These are phyloP conservation scores for Melanotaenia nigrans DNA, from an alignment of 2,797 vertebrate species.

Conservation along the genomic window DNA sequence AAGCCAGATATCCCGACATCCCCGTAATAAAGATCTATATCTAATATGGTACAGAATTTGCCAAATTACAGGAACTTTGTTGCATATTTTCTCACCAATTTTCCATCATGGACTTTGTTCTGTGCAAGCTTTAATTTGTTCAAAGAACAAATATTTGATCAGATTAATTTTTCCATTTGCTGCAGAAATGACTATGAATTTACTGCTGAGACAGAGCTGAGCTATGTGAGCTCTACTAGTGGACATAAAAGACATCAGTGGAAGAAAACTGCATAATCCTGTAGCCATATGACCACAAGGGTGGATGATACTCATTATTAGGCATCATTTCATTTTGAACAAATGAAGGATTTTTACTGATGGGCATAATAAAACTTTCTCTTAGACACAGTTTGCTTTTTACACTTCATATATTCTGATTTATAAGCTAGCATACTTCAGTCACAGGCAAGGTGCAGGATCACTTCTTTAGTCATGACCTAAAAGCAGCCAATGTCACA, in stretches of 20 bases:
- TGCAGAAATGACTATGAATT: no score
- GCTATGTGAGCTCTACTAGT: no score
- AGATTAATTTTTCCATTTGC: no score
- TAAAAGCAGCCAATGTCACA: not conserved
- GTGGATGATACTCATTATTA: not conserved
- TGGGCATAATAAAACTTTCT: no score
- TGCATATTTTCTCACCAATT: not conserved
- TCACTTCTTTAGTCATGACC: not conserved
- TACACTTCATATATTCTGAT: not conserved
- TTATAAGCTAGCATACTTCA: not conserved
- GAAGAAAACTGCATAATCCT: no score
- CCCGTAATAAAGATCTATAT: not conserved
- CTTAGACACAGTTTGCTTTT: not conserved
- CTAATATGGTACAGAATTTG: not conserved
- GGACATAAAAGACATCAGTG: no score
- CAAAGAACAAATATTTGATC: no score
- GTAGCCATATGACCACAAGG: not conserved
- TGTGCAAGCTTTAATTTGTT: no score
- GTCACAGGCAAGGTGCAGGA: not conserved
- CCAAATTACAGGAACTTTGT: not conserved
- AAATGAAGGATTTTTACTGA: not conserved
- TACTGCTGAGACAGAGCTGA: not conserved
- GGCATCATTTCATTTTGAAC: not conserved
- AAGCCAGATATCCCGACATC: not conserved
- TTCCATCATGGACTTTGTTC: not conserved